Evolutionary conservation across 2,888 invertebrate genomes (phyloP), one percentile per base, ranked within the genome.

Genomic region (Poecilobothrus nobilitatus): DNA sequence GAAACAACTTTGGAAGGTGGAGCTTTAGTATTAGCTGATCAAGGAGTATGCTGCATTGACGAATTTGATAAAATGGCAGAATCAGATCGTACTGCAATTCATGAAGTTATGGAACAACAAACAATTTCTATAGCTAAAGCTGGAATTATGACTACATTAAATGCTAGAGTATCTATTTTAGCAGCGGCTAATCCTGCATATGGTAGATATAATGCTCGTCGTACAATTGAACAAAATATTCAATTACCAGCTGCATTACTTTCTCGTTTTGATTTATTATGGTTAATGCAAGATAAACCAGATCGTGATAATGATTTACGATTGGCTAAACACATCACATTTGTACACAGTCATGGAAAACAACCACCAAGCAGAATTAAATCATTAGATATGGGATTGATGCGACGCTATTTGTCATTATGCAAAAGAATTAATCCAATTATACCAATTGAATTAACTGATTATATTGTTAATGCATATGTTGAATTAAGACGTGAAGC

Each of bases 61-160:
- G 99, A 99, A 84, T 99, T 99, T 81, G 99, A 99, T 84, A 99
- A 99, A 84, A 97, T 99, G 98, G 93, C 95, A 66, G 98, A 99
- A 73, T 82, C 84, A 63, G 98, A 99, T 83, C 87, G 97, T 77
- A 95, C 95, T 0, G 94, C 97, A 68, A 96, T 97, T 74, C 97
- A 97, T 81, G 97, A 97, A 84, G 97, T 97, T 63, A 96, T 96
- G 96, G 99, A 99, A 83, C 99, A 99, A 78, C 99, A 99, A 84
- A 99, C 99, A 18, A 97, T 99, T 73, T 97, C 97, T 69, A 98
- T 99, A 76, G 98, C 99, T 20, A 99, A 99, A 69, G 98, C 97
- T 44, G 99, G 99, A 70, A 99, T 99, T 76, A 94, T 98, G 93
- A 97, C 98, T 0, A 93, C 95, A 68, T 84, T 99, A 72, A 99